phyloP scores from a whole-genome alignment of 2,888 invertebrate genomes.

The Synanthedon vespiformis region DNA sequence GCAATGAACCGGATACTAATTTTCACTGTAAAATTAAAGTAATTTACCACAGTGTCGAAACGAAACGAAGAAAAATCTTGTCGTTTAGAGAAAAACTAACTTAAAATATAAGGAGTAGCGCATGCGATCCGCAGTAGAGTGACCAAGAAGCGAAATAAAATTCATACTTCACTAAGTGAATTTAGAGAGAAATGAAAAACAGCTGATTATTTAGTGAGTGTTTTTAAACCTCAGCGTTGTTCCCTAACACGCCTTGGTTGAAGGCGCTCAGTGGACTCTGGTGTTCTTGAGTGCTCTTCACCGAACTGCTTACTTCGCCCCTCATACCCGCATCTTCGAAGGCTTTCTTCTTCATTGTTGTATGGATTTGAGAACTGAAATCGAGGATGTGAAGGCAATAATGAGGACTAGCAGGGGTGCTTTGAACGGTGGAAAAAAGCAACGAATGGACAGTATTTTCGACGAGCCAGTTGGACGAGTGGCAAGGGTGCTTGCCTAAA shows the following conservation, averaged over 20 bases:
- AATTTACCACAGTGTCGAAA: no score
- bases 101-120: slow-evolving; percentile 2
- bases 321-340: slow-evolving; percentile 90
- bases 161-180: slow-evolving; percentile 37
- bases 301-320: slow-evolving; percentile 56
- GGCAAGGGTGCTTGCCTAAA: no score
- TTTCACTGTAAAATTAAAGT: no score
- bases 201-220: slow-evolving; percentile 44
- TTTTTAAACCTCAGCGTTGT: slow-evolving; percentile 68
- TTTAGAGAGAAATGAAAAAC: slow-evolving; percentile 20
- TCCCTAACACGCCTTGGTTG: slow-evolving; percentile 55
- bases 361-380: slow-evolving; percentile 86
- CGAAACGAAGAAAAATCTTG: no score
- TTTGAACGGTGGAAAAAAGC: no score
- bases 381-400: not conserved
- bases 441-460: no score
- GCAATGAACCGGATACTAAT: no score
- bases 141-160: slow-evolving; percentile 13
- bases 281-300: slow-evolving; percentile 38
- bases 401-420: no score
- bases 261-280: slow-evolving; percentile 44
- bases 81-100: no score
- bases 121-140: slow-evolving; percentile 12
- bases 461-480: no score
- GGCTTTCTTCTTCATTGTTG: slow-evolving; percentile 87